Percentiles rank a stretch among this genome's conserved stretches.
Conservation (phyloP, 2,797 vertebrate genomes). For the Pteronotus mesoamericanus region DNA sequence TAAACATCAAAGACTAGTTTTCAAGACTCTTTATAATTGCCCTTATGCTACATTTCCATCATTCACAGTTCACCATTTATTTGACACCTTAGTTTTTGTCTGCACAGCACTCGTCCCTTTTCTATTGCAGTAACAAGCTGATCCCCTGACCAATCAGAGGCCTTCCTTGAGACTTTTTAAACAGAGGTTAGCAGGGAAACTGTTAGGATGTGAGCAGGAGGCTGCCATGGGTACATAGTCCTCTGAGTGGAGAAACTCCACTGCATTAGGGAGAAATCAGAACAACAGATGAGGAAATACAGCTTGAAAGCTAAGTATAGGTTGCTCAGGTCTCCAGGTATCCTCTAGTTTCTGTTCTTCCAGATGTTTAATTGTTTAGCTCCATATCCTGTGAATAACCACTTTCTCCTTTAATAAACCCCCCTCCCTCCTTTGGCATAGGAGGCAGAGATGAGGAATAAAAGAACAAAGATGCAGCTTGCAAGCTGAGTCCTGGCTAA, state of each 20-base stretch:
- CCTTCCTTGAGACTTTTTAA: not conserved
- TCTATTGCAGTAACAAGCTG: not conserved
- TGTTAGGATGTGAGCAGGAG: not conserved
- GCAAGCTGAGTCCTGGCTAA: not conserved
- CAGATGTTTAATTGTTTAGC: not conserved
- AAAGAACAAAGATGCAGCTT: not conserved
- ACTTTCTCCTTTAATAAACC: not conserved
- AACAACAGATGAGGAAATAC: not conserved
- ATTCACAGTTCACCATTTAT: not conserved
- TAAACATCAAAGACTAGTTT: not conserved
- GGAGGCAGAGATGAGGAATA: not conserved
- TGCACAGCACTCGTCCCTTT: not conserved
- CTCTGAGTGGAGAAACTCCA: not conserved
- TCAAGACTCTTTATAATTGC: not conserved
- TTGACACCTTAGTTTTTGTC: not conserved
- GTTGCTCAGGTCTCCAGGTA: not conserved
- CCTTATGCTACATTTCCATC: not conserved
- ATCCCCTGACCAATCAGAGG: not conserved
- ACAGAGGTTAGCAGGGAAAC: not conserved
- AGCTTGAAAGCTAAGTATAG: not conserved
- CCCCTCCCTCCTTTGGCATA: not conserved
- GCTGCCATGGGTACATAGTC: not conserved
- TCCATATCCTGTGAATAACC: not conserved
- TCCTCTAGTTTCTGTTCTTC: not conserved
- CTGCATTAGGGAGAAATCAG: not conserved